These are phyloP conservation scores for Glaucidium brasilianum DNA, from an alignment of 2,113 vertebrate genomes.

Conservation along the genomic window DNA sequence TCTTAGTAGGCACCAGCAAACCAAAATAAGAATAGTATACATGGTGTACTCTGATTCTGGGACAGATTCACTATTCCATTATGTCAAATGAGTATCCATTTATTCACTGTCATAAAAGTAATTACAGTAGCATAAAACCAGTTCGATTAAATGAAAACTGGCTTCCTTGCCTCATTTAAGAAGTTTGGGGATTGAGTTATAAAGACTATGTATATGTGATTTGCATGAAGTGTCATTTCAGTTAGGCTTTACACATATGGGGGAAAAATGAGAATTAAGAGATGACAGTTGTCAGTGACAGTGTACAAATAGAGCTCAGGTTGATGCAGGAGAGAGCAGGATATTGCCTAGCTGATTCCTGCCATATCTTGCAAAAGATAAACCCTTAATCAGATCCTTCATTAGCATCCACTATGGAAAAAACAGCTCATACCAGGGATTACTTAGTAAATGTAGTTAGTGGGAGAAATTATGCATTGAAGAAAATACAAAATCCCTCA, in stretches of 20 bases:
- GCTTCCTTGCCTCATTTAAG: neutral
- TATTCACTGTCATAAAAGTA: neutral
- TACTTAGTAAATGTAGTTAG: constrained; percentile 32
- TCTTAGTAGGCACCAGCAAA: neutral
- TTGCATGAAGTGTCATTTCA: neutral
- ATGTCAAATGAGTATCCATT: neutral
- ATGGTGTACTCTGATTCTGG: neutral
- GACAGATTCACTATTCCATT: neutral
- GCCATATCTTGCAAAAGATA: neutral
- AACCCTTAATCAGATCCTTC: constrained; percentile 33
- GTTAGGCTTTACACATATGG: neutral
- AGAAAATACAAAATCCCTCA: constrained; percentile 1
- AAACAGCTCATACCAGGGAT: constrained; percentile 1
- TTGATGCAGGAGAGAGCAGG: neutral
- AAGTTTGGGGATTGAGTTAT: neutral
- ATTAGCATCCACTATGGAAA: constrained; percentile 49
- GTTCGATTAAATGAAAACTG: neutral
- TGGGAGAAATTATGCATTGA: constrained; percentile 36
- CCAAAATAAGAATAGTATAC: neutral
- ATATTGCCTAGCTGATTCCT: constrained; percentile 5
- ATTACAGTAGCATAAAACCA: neutral
- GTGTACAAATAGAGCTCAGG: neutral
- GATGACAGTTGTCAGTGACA: neutral
- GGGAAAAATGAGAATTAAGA: neutral
- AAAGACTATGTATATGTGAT: neutral